Conservation (phyloP, 2,888 invertebrate species). For the Onthophagus sagittarius region DNA sequence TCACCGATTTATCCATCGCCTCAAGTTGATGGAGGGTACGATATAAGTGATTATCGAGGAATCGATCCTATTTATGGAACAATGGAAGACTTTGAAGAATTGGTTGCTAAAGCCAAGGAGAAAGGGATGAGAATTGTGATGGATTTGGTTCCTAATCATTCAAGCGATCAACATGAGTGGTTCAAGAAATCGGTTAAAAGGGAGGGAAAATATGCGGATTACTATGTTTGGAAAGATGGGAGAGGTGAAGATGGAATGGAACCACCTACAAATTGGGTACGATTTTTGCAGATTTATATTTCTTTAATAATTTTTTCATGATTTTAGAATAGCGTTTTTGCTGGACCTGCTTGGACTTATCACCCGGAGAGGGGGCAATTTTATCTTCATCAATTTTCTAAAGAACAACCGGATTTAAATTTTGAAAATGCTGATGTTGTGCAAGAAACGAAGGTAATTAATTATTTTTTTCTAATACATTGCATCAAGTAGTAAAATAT, state of each 20-base stretch:
- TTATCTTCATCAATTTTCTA: slow-evolving; percentile 77
- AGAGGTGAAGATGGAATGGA: slow-evolving; percentile 57
- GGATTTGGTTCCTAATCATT: slow-evolving; percentile 57
- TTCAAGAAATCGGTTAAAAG: slow-evolving; percentile 65
- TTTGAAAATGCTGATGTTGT: slow-evolving; percentile 66
- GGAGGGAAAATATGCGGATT: slow-evolving; percentile 64
- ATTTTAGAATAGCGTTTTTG: slow-evolving; percentile 37
- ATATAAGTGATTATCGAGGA: slow-evolving; percentile 72
- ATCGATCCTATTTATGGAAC: slow-evolving; percentile 73
- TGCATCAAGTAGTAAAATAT: no score
- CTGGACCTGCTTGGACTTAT: slow-evolving; percentile 39
- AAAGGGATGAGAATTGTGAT: slow-evolving; percentile 53
- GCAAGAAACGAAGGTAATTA: slow-evolving; percentile 59
- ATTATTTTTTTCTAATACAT: no score
- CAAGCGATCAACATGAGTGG: slow-evolving; percentile 77
- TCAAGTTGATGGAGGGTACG: slow-evolving; percentile 84
- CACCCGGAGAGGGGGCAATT: slow-evolving; percentile 50
- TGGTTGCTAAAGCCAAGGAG: slow-evolving; percentile 56
- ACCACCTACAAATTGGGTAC: slow-evolving; percentile 81
- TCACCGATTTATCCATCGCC: slow-evolving; percentile 82
- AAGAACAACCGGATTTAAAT: slow-evolving; percentile 78
- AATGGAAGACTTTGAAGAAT: slow-evolving; percentile 63
- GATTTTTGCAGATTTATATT: no score
- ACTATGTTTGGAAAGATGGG: slow-evolving; percentile 76
- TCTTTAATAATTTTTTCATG: no score